Conservation (phyloP, 2,888 invertebrate genomes). For the Trissoscelio sp. region DNA sequence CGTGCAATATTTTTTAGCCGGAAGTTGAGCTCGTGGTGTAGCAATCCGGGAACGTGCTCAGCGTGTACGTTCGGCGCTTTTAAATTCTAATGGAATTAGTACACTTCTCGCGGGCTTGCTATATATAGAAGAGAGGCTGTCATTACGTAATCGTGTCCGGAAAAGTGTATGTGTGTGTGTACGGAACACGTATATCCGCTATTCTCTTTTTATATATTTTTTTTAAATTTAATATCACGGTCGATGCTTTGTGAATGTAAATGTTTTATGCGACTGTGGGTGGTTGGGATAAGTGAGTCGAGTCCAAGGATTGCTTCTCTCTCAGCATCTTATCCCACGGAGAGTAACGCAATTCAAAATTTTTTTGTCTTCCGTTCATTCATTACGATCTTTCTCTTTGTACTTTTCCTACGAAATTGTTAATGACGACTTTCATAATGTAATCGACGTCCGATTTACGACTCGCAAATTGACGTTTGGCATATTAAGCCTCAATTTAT, state of each 20-base stretch:
- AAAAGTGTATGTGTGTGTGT: slow-evolving; percentile 2
- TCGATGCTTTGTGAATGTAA: slow-evolving; percentile 47
- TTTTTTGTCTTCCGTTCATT: too few species aligned
- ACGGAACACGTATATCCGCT: neutral
- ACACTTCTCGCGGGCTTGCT: slow-evolving; percentile 54
- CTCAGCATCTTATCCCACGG: slow-evolving; percentile 38
- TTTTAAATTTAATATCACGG: slow-evolving; percentile 45
- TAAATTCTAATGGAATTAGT: slow-evolving; percentile 68
- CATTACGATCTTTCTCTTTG: too few species aligned
- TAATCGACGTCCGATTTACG: too few species aligned
- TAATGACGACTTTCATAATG: too few species aligned
- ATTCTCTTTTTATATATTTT: neutral
- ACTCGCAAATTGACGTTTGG: too few species aligned
- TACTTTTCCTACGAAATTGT: too few species aligned
- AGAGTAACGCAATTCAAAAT: slow-evolving; percentile 24
- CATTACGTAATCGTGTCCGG: slow-evolving; percentile 51
- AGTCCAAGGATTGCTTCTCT: slow-evolving; percentile 41
- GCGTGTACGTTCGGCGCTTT: slow-evolving; percentile 57
- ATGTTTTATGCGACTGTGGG: slow-evolving; percentile 26
- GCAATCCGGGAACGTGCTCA: slow-evolving; percentile 51
- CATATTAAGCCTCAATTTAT: too few species aligned
- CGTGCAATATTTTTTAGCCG: slow-evolving; percentile 47
- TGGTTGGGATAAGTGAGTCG: slow-evolving; percentile 27
- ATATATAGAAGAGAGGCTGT: slow-evolving; percentile 46
- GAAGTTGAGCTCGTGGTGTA: slow-evolving; percentile 37